Percentiles rank a stretch among this genome's conserved stretches.
These are phyloP conservation scores for Ptilonorhynchus violaceus DNA, from an alignment of 2,113 vertebrate species.

Conservation along the genomic window DNA sequence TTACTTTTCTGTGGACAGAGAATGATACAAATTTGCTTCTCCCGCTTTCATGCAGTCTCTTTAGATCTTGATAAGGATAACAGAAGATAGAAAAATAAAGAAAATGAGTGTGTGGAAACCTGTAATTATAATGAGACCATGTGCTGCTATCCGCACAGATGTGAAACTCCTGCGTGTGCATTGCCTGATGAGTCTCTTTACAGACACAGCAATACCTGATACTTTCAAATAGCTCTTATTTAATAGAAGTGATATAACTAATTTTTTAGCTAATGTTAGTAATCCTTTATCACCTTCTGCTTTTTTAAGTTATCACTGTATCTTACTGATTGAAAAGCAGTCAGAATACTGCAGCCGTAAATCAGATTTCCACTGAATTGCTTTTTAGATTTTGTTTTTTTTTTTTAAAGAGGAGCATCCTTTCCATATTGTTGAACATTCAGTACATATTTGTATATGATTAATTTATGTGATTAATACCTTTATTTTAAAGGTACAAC, in stretches of 20 bases:
- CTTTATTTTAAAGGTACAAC: not conserved
- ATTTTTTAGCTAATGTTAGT: not conserved
- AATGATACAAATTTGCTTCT: not conserved
- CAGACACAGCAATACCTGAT: not conserved
- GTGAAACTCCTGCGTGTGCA: fast-evolving
- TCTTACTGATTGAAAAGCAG: not conserved
- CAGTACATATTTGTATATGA: not conserved
- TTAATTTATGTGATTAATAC: not conserved
- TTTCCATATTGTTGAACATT: not conserved
- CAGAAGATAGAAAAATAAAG: not conserved
- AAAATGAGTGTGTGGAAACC: not conserved
- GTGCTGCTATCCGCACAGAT: not conserved
- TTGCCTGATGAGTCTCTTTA: not conserved
- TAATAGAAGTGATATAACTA: not conserved
- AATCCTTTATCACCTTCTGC: not conserved
- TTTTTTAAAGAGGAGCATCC: not conserved
- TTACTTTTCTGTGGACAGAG: not conserved
- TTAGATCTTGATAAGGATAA: not conserved
- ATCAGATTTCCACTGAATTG: not conserved
- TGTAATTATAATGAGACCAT: not conserved
- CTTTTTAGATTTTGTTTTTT: not conserved
- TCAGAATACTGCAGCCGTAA: not conserved
- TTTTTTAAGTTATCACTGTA: not conserved
- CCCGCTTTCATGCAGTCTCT: not conserved
- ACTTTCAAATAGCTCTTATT: not conserved